Evolutionary conservation across 2,113 vertebrate species (phyloP), one percentile per base, ranked within the genome.

Genomic region (Hucho hucho): DNA sequence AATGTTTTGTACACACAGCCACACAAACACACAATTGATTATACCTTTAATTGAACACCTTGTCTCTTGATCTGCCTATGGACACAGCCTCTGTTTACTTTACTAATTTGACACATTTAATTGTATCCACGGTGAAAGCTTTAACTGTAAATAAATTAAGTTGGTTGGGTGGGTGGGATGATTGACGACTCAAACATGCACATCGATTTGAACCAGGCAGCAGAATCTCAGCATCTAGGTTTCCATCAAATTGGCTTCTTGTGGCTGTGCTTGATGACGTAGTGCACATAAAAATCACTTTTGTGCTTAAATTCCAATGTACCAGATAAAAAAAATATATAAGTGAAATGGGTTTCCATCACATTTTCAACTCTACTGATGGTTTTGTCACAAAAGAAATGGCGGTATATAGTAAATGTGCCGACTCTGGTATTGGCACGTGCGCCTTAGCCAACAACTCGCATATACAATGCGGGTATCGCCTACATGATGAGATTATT

Each of bases 11-110:
- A 32, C 65, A 2, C 4, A 67, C 16, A 37, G 13, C 7, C 7
- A 53, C 67, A 70, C 56, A 72, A 69, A 64, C 18, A 67, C 14
- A 13, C 20, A 69, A 79, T 61, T 68, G 75, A 75, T 56, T 78
- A 63, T 69, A 69, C 5, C 4, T 64, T 71, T 80, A 59, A 74
- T 64, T 69, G 64, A 76, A 80, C 70, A 73, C 71, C 74, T 61
- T 64, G 11, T 53, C n/a, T 20, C 22, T 63, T 13, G 5, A 65
- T 24, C 18, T 12, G 13, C 22, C 6, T 20, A 70, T 72, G 49
- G 59, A 75, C 70, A 56, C 56, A 29, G 53, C 1, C 18, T 1
- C 0, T 0, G 12, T 18, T 58, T 16, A 20, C 22, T 64, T 4
- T 64, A 22, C 32, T 75, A 25, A 56, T 70, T 26, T 16, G 46